Conservation (phyloP, 2,113 vertebrate genomes). For the Erpornis zantholeuca region DNA sequence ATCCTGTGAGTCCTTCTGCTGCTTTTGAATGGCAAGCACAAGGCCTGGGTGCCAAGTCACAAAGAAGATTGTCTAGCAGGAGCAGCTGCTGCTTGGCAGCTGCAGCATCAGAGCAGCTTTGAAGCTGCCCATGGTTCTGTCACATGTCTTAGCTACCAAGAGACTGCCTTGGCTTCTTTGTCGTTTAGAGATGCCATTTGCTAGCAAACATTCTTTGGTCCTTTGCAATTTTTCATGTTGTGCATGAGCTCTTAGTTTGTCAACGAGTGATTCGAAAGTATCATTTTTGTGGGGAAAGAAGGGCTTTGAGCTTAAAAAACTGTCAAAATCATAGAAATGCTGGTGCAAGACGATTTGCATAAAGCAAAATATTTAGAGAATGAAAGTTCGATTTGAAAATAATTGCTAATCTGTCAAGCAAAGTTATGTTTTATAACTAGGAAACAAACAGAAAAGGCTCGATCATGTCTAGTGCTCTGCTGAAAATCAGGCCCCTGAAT, state of each 20-base stretch:
- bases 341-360: background rate
- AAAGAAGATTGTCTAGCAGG: slow-evolving; percentile 58
- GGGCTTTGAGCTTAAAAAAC: background rate
- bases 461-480: background rate
- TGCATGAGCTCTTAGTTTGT: background rate
- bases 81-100: slow-evolving; percentile 73
- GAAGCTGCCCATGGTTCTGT: slow-evolving; percentile 67
- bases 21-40: slow-evolving; percentile 11
- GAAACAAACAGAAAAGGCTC: background rate
- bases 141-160: slow-evolving; percentile 41
- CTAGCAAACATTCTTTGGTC: slow-evolving; percentile 34
- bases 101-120: slow-evolving; percentile 55
- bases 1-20: slow-evolving; percentile 21
- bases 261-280: background rate
- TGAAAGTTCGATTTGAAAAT: background rate
- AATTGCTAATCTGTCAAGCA: background rate
- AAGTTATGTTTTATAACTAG: background rate
- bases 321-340: background rate
- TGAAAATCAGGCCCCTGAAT: background rate
- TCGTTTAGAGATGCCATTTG: slow-evolving; percentile 56
- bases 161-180: slow-evolving; percentile 48
- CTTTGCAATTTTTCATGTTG: background rate
- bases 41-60: slow-evolving; percentile 51
- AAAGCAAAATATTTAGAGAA: background rate
- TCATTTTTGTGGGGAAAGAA: background rate